Percentiles rank a stretch among this genome's conserved stretches.
Evolutionary conservation across 2,113 vertebrate genomes (phyloP).

Genomic region (Talpa occidentalis): DNA sequence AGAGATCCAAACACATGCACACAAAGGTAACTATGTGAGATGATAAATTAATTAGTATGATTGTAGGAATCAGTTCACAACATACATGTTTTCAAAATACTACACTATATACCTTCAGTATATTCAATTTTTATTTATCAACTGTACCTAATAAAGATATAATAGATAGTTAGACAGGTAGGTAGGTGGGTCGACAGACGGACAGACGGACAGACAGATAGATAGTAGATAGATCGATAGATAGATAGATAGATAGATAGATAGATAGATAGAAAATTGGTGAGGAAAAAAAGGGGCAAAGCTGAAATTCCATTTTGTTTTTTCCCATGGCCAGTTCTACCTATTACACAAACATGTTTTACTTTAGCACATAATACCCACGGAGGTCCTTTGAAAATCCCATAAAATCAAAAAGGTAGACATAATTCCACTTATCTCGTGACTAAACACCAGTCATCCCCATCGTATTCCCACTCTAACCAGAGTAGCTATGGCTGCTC

Average conservation of each 20-base stretch:
- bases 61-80: neutral
- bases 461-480: neutral
- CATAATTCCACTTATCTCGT: neutral
- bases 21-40: neutral
- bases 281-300: neutral
- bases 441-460: neutral
- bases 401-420: neutral
- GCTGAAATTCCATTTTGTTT: neutral
- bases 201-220: neutral
- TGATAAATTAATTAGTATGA: neutral
- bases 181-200: neutral
- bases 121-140: neutral
- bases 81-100: neutral
- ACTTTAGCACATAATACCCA: neutral
- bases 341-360: neutral
- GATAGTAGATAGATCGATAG: too few species aligned
- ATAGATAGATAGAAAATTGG: neutral
- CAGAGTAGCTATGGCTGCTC: neutral
- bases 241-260: neutral
- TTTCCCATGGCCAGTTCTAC: neutral
- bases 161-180: neutral
- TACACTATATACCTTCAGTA: neutral
- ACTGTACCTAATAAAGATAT: neutral
- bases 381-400: neutral
- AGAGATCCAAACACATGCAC: neutral